Percentiles rank a stretch among this genome's conserved stretches.
phyloP scores from a whole-genome alignment of 2,888 invertebrate genomes.

The Agelastica alni region DNA sequence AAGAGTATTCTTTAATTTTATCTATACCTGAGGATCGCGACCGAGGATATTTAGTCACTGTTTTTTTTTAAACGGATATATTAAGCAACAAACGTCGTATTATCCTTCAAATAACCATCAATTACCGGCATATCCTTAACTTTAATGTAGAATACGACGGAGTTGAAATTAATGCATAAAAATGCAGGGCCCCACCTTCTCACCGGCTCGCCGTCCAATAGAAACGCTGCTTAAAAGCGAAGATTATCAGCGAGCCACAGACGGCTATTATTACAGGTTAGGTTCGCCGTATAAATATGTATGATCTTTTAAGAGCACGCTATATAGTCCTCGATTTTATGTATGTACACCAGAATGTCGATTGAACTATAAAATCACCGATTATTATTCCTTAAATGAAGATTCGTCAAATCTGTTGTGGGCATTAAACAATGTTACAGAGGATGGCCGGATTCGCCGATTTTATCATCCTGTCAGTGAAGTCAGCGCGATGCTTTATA shows the following conservation, averaged over 20 bases:
- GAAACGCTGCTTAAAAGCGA: constrained; percentile 48
- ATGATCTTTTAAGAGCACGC: constrained; percentile 56
- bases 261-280: constrained; percentile 57
- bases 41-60: constrained; percentile 24
- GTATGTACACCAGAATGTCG: too few relatives aligned
- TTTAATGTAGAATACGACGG: constrained; percentile 33
- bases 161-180: constrained; percentile 50
- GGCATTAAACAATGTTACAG: too few relatives aligned
- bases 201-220: constrained; percentile 47
- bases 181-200: constrained; percentile 48
- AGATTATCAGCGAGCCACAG: constrained; percentile 54
- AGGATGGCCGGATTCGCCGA: too few relatives aligned
- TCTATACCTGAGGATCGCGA: constrained; percentile 1
- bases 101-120: constrained; percentile 27
- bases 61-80: constrained; percentile 28
- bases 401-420: too few relatives aligned
- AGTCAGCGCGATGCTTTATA: too few relatives aligned
- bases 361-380: too few relatives aligned
- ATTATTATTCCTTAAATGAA: too few relatives aligned
- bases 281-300: constrained; percentile 58
- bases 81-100: constrained; percentile 27
- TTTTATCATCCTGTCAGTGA: too few relatives aligned
- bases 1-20: background rate
- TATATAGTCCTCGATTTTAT: constrained; percentile 42
- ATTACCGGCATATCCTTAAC: constrained; percentile 28